phyloP scores from a whole-genome alignment of 2,113 vertebrate genomes.

The Erinaceus europaeus region DNA sequence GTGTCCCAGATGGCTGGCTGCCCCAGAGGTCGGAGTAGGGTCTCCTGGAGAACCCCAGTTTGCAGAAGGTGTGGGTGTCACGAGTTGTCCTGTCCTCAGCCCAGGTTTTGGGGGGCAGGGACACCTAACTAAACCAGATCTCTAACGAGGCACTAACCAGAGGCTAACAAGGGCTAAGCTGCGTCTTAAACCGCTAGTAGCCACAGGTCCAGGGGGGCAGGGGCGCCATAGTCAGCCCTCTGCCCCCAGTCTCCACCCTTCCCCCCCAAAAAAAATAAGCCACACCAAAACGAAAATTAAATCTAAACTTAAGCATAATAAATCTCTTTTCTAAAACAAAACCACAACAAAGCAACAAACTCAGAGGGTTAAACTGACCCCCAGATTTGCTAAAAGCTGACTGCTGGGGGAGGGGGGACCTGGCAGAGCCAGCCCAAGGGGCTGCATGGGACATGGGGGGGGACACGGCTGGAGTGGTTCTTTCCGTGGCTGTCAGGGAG shows the following conservation, averaged over 20 bases:
- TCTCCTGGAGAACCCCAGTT: too few species aligned
- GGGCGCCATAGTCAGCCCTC: background rate
- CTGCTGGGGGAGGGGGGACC: background rate
- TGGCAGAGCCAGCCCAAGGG: too few species aligned
- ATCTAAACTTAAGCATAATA: slow-evolving; percentile 78
- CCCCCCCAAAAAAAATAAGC: slow-evolving; percentile 46
- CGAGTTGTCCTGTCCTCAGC: slow-evolving; percentile 62
- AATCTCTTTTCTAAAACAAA: slow-evolving; percentile 74
- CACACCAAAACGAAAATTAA: slow-evolving; percentile 71
- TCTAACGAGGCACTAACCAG: slow-evolving; percentile 76
- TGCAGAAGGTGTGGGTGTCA: background rate
- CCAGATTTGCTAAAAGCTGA: slow-evolving; percentile 65
- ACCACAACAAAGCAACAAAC: slow-evolving; percentile 78
- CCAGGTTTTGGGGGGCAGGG: slow-evolving; percentile 31
- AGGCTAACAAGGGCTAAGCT: slow-evolving; percentile 74
- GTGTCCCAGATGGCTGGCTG: too few species aligned
- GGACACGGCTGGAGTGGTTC: slow-evolving; percentile 48
- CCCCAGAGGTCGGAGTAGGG: too few species aligned
- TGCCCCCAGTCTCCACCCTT: background rate
- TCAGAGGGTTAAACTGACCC: slow-evolving; percentile 90
- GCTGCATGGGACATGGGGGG: background rate
- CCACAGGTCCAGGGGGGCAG: slow-evolving; percentile 44
- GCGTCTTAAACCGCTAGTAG: slow-evolving; percentile 66
- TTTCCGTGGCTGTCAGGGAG: slow-evolving; percentile 64
- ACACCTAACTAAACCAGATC: slow-evolving; percentile 74